These are phyloP conservation scores for Paguma larvata DNA, from an alignment of 2,797 vertebrate genomes.

Conservation along the genomic window DNA sequence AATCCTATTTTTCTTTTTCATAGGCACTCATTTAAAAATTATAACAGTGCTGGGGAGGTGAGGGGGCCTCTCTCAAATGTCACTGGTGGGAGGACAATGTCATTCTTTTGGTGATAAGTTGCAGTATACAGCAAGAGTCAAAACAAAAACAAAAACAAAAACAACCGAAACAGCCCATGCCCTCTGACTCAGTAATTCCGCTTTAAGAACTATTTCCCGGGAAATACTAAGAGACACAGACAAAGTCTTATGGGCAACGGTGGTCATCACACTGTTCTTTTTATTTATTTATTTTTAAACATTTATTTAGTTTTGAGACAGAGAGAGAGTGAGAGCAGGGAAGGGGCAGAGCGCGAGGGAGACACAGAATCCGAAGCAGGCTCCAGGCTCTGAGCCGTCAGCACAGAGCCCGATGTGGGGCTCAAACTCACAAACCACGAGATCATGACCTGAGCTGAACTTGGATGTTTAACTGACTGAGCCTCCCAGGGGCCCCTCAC, in stretches of 20 bases:
- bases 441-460: no score
- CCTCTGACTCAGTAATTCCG: not conserved
- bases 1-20: conserved; percentile 20
- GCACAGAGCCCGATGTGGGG: no score
- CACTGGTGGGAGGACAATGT: not conserved
- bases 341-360: no score
- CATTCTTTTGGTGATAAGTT: not conserved
- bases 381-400: no score
- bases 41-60: not conserved
- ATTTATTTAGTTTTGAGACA: no score
- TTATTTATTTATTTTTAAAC: not conserved
- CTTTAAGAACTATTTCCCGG: not conserved
- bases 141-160: not conserved
- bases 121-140: not conserved
- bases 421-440: no score
- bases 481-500: no score
- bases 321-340: no score
- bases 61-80: not conserved
- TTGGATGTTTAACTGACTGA: no score
- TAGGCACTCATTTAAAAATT: conserved; percentile 39
- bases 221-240: conserved; percentile 8
- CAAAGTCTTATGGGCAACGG: not conserved
- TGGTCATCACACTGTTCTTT: not conserved
- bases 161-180: no score
- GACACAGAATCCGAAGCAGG: no score